Percentiles rank a stretch among this genome's conserved stretches.
These are phyloP conservation scores for Cyprinodon diabolis DNA, from an alignment of 2,797 vertebrate species.

Conservation along the genomic window DNA sequence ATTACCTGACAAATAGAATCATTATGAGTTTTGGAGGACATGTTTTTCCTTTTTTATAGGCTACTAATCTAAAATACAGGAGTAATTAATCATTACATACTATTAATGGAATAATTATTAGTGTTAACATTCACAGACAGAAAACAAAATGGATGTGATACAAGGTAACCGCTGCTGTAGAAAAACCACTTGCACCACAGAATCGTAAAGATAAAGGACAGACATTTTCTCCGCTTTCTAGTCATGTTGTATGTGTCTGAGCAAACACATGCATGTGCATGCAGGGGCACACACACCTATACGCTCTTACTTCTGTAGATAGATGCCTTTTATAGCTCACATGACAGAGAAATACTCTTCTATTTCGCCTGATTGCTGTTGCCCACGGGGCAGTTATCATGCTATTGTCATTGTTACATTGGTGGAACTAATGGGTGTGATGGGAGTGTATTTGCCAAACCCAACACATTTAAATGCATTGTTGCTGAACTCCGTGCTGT, in stretches of 20 bases:
- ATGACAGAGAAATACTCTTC: slow-evolving; percentile 74
- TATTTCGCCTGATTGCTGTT: slow-evolving; percentile 71
- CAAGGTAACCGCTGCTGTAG: slow-evolving; percentile 34
- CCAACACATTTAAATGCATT: slow-evolving; percentile 26
- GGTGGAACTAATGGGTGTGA: slow-evolving; percentile 71
- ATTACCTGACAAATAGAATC: neutral
- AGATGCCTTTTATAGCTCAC: slow-evolving; percentile 71
- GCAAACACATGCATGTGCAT: slow-evolving; percentile 6
- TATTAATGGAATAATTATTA: neutral
- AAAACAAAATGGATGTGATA: slow-evolving; percentile 46
- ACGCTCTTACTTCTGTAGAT: slow-evolving; percentile 57
- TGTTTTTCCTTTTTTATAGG: neutral
- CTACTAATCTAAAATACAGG: neutral
- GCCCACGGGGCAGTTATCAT: slow-evolving; percentile 69
- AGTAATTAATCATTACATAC: neutral
- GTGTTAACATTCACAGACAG: slow-evolving; percentile 32
- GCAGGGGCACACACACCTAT: slow-evolving; percentile 38
- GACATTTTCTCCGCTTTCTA: slow-evolving; percentile 58
- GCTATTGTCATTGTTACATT: slow-evolving; percentile 70
- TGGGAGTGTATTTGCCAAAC: slow-evolving; percentile 44
- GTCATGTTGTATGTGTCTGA: slow-evolving; percentile 62
- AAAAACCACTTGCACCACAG: slow-evolving; percentile 44
- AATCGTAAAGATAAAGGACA: slow-evolving; percentile 75
- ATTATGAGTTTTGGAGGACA: neutral
- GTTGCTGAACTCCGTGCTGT: slow-evolving; percentile 14